Conservation (phyloP, 2,888 invertebrate genomes). For the Odontomyia ornata region DNA sequence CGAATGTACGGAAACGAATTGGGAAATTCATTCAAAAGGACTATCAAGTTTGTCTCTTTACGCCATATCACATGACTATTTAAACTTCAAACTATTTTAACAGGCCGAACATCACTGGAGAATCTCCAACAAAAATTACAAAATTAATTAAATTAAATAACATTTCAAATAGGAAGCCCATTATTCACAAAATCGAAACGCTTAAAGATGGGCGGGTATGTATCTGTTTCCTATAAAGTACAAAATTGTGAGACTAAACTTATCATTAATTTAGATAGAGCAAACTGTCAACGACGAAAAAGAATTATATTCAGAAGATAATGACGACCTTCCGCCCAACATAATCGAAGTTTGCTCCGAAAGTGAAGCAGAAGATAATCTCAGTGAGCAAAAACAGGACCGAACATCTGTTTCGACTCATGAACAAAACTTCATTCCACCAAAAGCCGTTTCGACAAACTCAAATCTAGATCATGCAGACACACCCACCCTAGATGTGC, state of each 20-base stretch:
- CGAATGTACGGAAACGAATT: conserved; percentile 59
- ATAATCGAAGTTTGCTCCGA: conserved; percentile 52
- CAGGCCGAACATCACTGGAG: too few relatives aligned
- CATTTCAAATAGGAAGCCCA: neutral
- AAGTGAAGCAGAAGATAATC: conserved; percentile 43
- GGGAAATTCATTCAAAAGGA: conserved; percentile 58
- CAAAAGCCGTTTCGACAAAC: neutral
- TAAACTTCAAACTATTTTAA: too few relatives aligned
- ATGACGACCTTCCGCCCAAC: conserved; percentile 52
- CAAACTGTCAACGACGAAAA: neutral
- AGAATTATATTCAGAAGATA: conserved; percentile 20
- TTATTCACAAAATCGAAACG: neutral
- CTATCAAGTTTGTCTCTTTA: conserved; percentile 52
- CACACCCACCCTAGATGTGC: conserved; percentile 58
- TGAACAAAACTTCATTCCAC: too few relatives aligned
- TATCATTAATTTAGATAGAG: neutral
- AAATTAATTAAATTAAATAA: conserved; percentile 24
- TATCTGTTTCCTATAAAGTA: too few relatives aligned
- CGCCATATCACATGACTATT: too few relatives aligned
- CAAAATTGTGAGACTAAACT: too few relatives aligned
- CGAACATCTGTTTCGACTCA: neutral
- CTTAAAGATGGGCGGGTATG: too few relatives aligned
- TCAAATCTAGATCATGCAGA: conserved; percentile 32
- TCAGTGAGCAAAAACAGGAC: neutral
- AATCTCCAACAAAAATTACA: neutral